A percentile compares a stretch with the other conserved stretches of the same genome.
Evolutionary conservation across 2,797 vertebrate genomes (phyloP).

Genomic region (Sebastiscus tertius): DNA sequence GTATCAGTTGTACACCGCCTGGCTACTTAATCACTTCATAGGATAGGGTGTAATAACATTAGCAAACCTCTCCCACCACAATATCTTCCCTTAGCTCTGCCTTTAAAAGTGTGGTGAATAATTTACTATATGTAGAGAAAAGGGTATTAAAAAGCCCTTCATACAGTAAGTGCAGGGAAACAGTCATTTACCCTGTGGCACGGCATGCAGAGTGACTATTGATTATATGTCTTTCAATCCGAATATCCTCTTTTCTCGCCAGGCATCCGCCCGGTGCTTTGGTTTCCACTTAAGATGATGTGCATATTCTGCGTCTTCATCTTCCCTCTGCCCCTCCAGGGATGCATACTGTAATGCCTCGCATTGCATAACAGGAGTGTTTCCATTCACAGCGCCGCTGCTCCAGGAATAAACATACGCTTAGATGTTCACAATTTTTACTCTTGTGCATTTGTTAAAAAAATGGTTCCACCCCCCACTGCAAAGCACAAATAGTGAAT

Average conservation of each 20-base stretch:
- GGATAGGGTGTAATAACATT: constrained; percentile 54
- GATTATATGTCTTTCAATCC: constrained; percentile 72
- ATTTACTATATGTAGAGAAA: constrained; percentile 62
- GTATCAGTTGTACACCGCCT: neutral
- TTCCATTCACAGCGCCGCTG: constrained; percentile 61
- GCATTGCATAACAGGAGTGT: constrained; percentile 69
- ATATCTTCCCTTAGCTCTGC: constrained; percentile 14
- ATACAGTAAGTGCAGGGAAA: constrained; percentile 36
- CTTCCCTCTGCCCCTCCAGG: constrained; percentile 56
- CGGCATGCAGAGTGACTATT: constrained; percentile 65
- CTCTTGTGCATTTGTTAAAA: constrained; percentile 52
- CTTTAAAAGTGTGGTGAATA: constrained; percentile 66
- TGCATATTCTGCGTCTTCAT: constrained; percentile 76
- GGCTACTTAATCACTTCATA: constrained; percentile 35
- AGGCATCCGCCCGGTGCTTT: constrained; percentile 49
- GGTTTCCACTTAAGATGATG: constrained; percentile 76
- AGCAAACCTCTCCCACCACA: constrained; percentile 32
- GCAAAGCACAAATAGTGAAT: constrained; percentile 28
- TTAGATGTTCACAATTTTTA: constrained; percentile 59
- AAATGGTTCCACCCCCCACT: constrained; percentile 38
- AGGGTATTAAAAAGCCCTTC: constrained; percentile 42
- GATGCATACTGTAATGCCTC: constrained; percentile 62
- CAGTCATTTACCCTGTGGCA: constrained; percentile 40
- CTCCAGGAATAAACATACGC: constrained; percentile 69
- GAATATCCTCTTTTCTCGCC: constrained; percentile 52